Percentiles rank a stretch among this genome's conserved stretches.
phyloP scores from a whole-genome alignment of 2,797 vertebrate genomes.

The Lagocephalus sceleratus region DNA sequence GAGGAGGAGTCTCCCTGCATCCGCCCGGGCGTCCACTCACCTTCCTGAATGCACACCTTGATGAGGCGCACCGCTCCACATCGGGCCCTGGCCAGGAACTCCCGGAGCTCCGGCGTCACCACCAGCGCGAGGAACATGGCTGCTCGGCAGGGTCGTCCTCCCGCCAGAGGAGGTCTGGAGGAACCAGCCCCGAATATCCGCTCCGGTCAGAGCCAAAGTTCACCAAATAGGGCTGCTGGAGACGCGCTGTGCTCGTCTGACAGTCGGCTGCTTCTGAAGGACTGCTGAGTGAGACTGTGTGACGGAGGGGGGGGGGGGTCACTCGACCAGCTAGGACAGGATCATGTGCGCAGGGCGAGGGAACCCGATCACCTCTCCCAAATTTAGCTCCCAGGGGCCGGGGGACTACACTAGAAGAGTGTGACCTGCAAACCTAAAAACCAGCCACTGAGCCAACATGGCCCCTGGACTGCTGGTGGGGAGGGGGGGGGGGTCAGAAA shows the following conservation, averaged over 20 bases:
- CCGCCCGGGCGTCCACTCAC: conserved; percentile 80
- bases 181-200: conserved; percentile 19
- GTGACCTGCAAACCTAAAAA: conserved; percentile 33
- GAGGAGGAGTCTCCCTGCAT: too few species aligned
- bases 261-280: conserved; percentile 17
- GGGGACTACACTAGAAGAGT: conserved; percentile 28
- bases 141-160: conserved; percentile 55
- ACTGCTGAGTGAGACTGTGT: conserved; percentile 35
- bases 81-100: conserved; percentile 92
- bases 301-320: conserved; percentile 45
- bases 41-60: conserved; percentile 93
- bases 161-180: conserved; percentile 36
- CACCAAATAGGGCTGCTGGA: not conserved
- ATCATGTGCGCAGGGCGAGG: conserved; percentile 73
- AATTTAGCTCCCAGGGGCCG: conserved; percentile 75
- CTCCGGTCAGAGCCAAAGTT: conserved; percentile 8
- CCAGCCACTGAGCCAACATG: conserved; percentile 18
- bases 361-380: conserved; percentile 78
- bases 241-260: conserved; percentile 11
- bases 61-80: conserved; percentile 90
- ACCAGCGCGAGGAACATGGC: conserved; percentile 94
- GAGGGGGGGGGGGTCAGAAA: too few species aligned
- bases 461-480: not conserved
- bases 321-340: conserved; percentile 73
- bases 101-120: conserved; percentile 93